Evolutionary conservation across 2,797 vertebrate genomes (phyloP).

Genomic region (Gallirallus australis): DNA sequence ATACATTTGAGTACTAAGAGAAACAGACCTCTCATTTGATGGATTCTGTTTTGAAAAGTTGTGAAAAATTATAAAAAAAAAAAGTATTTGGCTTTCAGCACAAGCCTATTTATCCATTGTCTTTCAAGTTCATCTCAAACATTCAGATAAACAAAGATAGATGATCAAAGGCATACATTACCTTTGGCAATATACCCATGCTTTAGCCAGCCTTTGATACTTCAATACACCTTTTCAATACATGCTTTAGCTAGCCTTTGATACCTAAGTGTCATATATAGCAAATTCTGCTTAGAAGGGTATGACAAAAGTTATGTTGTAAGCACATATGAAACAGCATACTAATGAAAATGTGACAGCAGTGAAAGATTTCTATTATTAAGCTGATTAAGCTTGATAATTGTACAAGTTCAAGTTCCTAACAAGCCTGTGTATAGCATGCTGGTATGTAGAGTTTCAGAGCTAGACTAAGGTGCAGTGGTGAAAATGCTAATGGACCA

Average conservation of each 20-base stretch:
- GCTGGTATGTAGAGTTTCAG: accelerated
- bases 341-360: background rate
- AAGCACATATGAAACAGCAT: background rate
- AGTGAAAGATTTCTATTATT: background rate
- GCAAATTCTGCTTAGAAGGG: background rate
- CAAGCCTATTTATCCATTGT: conserved; percentile 12
- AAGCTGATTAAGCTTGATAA: background rate
- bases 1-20: background rate
- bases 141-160: conserved; percentile 39
- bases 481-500: background rate
- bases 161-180: conserved; percentile 32
- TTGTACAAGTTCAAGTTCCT: background rate
- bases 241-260: background rate
- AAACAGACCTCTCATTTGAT: background rate
- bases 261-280: background rate
- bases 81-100: background rate
- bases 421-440: background rate
- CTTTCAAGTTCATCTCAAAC: conserved; percentile 64
- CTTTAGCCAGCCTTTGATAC: background rate
- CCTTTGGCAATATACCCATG: background rate
- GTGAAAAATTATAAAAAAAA: background rate
- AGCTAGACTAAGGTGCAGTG: background rate
- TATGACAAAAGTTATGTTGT: background rate
- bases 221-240: background rate
- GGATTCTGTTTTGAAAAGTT: background rate